Conservation (phyloP, 2,888 invertebrate species). For the Steromphala cineraria region DNA sequence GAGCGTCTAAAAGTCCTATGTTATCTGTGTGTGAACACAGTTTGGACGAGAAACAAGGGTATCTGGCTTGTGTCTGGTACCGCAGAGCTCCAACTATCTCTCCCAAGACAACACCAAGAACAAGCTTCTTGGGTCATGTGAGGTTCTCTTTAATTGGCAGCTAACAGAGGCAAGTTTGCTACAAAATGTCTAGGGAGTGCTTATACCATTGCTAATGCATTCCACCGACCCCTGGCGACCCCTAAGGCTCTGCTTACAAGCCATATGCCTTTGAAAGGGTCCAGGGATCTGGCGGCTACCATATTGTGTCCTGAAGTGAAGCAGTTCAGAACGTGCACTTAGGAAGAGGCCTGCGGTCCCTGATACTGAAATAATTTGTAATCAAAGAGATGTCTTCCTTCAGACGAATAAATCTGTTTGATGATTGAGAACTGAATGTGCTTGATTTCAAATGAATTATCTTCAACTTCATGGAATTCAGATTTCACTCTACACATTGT, state of each 20-base stretch:
- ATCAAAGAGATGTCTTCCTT: too few species aligned
- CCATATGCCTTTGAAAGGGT: neutral
- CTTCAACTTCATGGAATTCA: too few species aligned
- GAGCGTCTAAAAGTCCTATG: neutral
- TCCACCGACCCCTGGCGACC: neutral
- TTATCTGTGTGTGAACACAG: neutral
- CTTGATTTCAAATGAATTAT: too few species aligned
- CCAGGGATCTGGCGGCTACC: neutral
- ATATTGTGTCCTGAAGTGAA: too few species aligned
- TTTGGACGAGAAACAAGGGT: neutral
- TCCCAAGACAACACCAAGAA: neutral
- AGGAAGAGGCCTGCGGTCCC: too few species aligned
- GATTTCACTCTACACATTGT: too few species aligned
- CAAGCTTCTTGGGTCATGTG: neutral
- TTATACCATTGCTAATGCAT: neutral
- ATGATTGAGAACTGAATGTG: too few species aligned
- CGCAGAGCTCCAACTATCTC: neutral
- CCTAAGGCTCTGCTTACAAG: neutral
- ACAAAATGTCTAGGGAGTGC: neutral
- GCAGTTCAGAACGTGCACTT: too few species aligned
- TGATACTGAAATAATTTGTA: too few species aligned
- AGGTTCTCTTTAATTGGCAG: conserved; percentile 1
- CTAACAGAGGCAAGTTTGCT: neutral
- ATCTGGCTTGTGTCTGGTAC: neutral
- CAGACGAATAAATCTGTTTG: too few species aligned